Conservation (phyloP, 2,888 invertebrate genomes). For the Dynastes maya region DNA sequence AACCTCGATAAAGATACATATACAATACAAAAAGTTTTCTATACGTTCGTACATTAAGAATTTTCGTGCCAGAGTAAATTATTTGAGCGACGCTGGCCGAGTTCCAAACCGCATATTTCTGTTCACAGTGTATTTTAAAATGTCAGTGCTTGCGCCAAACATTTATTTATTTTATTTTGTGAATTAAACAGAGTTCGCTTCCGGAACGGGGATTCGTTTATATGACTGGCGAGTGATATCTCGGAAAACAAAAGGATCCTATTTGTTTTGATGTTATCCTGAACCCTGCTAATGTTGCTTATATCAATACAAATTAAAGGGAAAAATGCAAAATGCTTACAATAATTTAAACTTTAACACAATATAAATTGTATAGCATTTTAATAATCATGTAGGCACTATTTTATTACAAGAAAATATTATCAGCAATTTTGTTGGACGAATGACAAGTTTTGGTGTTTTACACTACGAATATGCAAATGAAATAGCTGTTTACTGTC, state of each 20-base stretch:
- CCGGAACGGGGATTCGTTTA: conserved; percentile 59
- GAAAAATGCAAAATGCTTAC: neutral
- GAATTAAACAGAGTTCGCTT: conserved; percentile 64
- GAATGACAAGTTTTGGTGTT: too few relatives aligned
- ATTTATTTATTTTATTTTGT: conserved; percentile 65
- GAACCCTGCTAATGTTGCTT: conserved; percentile 45
- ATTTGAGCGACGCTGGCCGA: conserved; percentile 50
- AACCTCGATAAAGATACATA: neutral
- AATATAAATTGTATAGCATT: neutral
- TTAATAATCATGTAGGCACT: neutral
- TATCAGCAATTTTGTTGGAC: too few relatives aligned
- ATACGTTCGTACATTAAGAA: conserved; percentile 34
- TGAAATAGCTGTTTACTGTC: too few relatives aligned
- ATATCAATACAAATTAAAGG: conserved; percentile 45
- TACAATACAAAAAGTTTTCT: conserved; percentile 25
- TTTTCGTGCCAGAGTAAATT: conserved; percentile 43
- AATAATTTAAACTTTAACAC: neutral
- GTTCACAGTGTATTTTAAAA: conserved; percentile 66
- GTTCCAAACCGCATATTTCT: conserved; percentile 63
- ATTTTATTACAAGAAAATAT: too few relatives aligned
- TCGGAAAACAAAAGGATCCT: conserved; percentile 60
- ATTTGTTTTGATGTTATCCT: conserved; percentile 54
- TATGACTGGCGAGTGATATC: conserved; percentile 61
- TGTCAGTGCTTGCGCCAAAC: conserved; percentile 63
- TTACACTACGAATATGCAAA: too few relatives aligned